Conservation (phyloP, 1,140 invertebrate genomes). For the Scaptomyza graminum region DNA sequence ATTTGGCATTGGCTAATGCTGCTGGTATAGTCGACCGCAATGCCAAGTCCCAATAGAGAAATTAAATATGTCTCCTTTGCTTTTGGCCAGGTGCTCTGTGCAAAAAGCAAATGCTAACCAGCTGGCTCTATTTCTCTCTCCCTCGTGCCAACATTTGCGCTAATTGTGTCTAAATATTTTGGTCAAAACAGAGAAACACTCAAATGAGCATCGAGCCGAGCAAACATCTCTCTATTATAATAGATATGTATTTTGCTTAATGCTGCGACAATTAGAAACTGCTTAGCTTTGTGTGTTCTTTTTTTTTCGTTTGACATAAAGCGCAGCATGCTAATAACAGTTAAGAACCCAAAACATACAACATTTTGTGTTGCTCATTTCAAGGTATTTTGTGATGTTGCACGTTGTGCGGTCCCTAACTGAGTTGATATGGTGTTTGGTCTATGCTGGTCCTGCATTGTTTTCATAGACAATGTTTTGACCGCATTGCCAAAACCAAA, state of each 20-base stretch:
- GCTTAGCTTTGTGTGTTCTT: constrained; percentile 55
- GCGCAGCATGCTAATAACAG: constrained; percentile 77
- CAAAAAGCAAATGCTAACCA: constrained; percentile 20
- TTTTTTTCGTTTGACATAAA: constrained; percentile 1
- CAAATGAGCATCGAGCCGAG: constrained; percentile 32
- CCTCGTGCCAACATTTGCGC: constrained; percentile 76
- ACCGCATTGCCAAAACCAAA: constrained; percentile 80
- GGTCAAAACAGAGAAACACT: constrained; percentile 30
- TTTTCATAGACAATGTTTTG: constrained; percentile 76
- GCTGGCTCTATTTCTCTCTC: constrained; percentile 2
- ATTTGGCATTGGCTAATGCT: constrained; percentile 19
- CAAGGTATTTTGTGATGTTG: constrained; percentile 61
- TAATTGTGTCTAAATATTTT: constrained; percentile 81
- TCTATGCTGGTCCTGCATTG: constrained; percentile 51
- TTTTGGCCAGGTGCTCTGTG: constrained; percentile 42
- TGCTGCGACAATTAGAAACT: constrained; percentile 75
- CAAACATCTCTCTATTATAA: constrained; percentile 16
- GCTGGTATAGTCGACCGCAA: constrained; percentile 57
- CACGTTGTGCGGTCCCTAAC: constrained; percentile 65
- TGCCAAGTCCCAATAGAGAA: constrained; percentile 60
- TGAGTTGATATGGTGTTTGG: background rate
- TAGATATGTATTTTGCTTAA: constrained; percentile 32
- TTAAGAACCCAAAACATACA: constrained; percentile 62
- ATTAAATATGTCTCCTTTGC: constrained; percentile 6
- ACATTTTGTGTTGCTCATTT: constrained; percentile 67